Percentiles rank a stretch among this genome's conserved stretches.
phyloP scores from a whole-genome alignment of 2,797 vertebrate species.

The Aphelocoma californica region DNA sequence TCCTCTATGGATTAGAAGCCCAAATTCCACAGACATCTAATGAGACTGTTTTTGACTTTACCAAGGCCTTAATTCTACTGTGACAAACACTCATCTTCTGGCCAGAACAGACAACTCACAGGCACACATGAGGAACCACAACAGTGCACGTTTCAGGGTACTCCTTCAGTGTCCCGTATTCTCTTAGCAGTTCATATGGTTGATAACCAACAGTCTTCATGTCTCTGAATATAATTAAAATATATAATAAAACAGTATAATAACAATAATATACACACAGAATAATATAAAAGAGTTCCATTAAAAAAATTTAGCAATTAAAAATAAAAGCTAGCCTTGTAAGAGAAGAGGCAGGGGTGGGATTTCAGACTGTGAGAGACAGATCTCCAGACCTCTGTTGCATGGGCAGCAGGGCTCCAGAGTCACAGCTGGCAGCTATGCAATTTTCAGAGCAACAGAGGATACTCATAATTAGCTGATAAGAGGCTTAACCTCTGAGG shows the following conservation, averaged over 20 bases:
- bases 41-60: neutral
- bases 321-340: neutral
- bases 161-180: neutral
- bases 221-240: neutral
- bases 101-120: neutral
- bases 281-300: neutral
- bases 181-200: neutral
- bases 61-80: neutral
- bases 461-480: neutral
- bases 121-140: neutral
- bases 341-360: neutral
- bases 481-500: neutral
- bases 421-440: neutral
- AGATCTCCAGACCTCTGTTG: neutral
- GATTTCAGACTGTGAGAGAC: neutral
- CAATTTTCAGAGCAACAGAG: neutral
- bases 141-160: accelerated
- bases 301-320: neutral
- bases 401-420: neutral
- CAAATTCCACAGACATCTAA: neutral
- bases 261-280: neutral
- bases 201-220: neutral
- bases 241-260: neutral
- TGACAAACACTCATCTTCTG: neutral
- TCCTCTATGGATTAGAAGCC: neutral